phyloP scores from a whole-genome alignment of 2,888 invertebrate genomes.

The Chaitophorus viminalis region DNA sequence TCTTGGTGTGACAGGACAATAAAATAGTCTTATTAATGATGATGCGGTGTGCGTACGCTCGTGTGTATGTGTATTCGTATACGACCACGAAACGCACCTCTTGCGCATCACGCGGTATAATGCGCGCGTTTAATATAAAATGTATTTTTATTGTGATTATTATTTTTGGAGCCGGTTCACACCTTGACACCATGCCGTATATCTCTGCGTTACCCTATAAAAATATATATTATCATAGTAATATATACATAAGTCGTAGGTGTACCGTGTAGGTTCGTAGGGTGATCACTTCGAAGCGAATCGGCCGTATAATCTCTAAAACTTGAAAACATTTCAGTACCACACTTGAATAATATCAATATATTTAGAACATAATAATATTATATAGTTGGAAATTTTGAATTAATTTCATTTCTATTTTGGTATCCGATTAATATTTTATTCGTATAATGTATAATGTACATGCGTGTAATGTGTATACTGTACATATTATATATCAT shows the following conservation, averaged over 20 bases:
- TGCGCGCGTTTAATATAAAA: conserved; percentile 6
- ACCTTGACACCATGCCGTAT: not conserved
- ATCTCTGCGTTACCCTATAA: not conserved
- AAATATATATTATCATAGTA: not conserved
- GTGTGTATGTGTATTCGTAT: not conserved
- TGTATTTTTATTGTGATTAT: conserved; percentile 23
- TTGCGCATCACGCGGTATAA: not conserved
- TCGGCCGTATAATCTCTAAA: too few species aligned
- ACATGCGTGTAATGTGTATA: too few species aligned
- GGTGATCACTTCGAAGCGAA: too few species aligned
- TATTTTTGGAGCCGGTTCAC: conserved; percentile 32
- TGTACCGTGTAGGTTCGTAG: too few species aligned
- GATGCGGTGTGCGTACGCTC: not conserved
- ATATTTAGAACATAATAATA: too few species aligned
- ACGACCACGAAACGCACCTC: conserved; percentile 14
- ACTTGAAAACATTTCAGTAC: too few species aligned
- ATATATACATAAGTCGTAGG: not conserved
- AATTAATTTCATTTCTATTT: too few species aligned
- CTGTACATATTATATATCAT: too few species aligned
- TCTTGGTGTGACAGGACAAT: conserved; percentile 54
- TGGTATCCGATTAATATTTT: too few species aligned
- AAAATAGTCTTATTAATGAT: conserved; percentile 54
- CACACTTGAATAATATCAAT: too few species aligned
- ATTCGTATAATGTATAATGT: too few species aligned
- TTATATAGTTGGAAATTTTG: too few species aligned